Conservation (phyloP, 2,797 vertebrate species). For the Rhinichthys osculus region DNA sequence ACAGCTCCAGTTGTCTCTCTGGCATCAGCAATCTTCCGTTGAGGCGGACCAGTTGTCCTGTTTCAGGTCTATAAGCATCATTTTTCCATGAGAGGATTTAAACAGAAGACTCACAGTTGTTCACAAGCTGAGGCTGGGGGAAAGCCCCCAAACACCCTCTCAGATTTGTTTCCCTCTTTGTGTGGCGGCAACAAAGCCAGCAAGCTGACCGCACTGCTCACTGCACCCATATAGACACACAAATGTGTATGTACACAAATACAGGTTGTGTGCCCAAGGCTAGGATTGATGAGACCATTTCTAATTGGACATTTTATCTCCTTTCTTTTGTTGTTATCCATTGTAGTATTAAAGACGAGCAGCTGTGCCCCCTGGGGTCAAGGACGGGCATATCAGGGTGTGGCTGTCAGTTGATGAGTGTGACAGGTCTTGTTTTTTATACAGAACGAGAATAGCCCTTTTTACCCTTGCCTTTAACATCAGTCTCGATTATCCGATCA, state of each 20-base stretch:
- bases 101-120: slow-evolving; percentile 40
- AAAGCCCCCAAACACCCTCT: slow-evolving; percentile 27
- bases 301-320: slow-evolving; percentile 48
- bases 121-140: slow-evolving; percentile 11
- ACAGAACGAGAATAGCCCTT: not conserved
- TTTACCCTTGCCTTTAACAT: slow-evolving; percentile 3
- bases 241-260: not conserved
- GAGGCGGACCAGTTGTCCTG: slow-evolving; percentile 17
- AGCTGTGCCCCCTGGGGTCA: slow-evolving; percentile 69
- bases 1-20: slow-evolving; percentile 13
- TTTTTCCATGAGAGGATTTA: slow-evolving; percentile 7
- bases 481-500: not conserved
- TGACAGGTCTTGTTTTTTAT: slow-evolving; percentile 7
- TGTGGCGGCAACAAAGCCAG: slow-evolving; percentile 43
- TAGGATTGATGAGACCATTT: slow-evolving; percentile 41
- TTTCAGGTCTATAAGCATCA: not conserved
- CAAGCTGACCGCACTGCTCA: slow-evolving; percentile 30
- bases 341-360: slow-evolving; percentile 59
- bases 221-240: not conserved
- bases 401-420: slow-evolving; percentile 13
- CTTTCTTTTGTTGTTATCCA: slow-evolving; percentile 48
- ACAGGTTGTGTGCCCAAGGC: slow-evolving; percentile 44
- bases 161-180: slow-evolving; percentile 21
- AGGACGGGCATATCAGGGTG: slow-evolving; percentile 19
- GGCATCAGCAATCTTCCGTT: not conserved